phyloP scores from a whole-genome alignment of 2,113 vertebrate genomes.

The Hemibagrus wyckioides region DNA sequence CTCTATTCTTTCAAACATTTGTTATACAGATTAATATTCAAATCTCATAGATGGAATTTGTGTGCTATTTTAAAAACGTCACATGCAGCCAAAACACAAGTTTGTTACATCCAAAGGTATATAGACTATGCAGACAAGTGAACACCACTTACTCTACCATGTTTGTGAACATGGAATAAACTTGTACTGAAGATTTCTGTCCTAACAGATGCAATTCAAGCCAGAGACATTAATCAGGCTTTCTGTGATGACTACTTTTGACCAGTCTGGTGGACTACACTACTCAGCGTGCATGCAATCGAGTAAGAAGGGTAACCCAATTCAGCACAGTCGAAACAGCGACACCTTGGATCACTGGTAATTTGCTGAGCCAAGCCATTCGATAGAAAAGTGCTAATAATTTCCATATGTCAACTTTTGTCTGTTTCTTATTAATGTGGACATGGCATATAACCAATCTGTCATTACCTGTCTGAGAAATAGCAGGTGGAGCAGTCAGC shows the following conservation, averaged over 20 bases:
- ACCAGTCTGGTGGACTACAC: not conserved
- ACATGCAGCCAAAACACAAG: not conserved
- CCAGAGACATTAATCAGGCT: not conserved
- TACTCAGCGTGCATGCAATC: not conserved
- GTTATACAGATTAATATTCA: not conserved
- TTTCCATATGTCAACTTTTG: not conserved
- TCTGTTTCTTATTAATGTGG: not conserved
- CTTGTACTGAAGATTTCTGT: not conserved
- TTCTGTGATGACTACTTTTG: not conserved
- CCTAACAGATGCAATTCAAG: not conserved
- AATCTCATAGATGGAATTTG: not conserved
- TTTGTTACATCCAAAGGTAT: not conserved
- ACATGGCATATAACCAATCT: not conserved
- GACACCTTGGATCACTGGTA: not conserved
- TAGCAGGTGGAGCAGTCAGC: constrained; percentile 39
- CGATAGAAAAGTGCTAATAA: not conserved
- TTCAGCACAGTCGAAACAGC: not conserved
- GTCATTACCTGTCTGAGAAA: constrained; percentile 58
- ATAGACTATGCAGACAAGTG: not conserved
- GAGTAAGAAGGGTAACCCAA: not conserved
- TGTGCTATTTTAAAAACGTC: not conserved
- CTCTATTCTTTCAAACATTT: not conserved
- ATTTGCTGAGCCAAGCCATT: not conserved
- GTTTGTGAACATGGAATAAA: not conserved
- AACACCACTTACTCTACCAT: not conserved